Percentiles rank a stretch among this genome's conserved stretches.
phyloP scores from a whole-genome alignment of 2,888 invertebrate genomes.

The Pachydiplax longipennis region DNA sequence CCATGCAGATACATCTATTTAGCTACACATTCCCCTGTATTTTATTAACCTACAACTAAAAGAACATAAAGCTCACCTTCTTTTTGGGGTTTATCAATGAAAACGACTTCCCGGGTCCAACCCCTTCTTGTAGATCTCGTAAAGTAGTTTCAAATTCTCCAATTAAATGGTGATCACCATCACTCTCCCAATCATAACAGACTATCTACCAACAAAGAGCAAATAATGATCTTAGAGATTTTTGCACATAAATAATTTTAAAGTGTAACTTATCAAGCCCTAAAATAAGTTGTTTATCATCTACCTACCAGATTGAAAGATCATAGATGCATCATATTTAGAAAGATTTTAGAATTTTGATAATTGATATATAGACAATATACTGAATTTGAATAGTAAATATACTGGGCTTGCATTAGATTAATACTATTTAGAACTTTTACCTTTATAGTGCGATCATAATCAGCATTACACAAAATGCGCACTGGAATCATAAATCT shows the following conservation, averaged over 20 bases:
- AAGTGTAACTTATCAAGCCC: not conserved
- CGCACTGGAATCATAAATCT: conserved; percentile 60
- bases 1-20: no score
- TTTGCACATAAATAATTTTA: not conserved
- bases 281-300: no score
- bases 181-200: conserved; percentile 64
- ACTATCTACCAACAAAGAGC: conserved; percentile 52
- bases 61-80: conserved; percentile 49
- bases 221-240: not conserved
- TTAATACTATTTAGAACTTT: no score
- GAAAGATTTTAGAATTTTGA: no score
- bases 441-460: conserved; percentile 61
- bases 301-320: no score
- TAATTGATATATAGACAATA: not conserved
- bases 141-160: conserved; percentile 60
- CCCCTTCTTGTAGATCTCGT: conserved; percentile 57
- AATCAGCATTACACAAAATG: conserved; percentile 62
- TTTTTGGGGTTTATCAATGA: conserved; percentile 57
- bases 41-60: not conserved
- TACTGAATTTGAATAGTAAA: not conserved
- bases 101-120: conserved; percentile 56
- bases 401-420: no score
- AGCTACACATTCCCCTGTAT: no score
- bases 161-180: conserved; percentile 61
- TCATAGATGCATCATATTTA: no score